These are phyloP conservation scores for Sepioteuthis lessoniana DNA, from an alignment of 2,888 invertebrate genomes.

Conservation along the genomic window DNA sequence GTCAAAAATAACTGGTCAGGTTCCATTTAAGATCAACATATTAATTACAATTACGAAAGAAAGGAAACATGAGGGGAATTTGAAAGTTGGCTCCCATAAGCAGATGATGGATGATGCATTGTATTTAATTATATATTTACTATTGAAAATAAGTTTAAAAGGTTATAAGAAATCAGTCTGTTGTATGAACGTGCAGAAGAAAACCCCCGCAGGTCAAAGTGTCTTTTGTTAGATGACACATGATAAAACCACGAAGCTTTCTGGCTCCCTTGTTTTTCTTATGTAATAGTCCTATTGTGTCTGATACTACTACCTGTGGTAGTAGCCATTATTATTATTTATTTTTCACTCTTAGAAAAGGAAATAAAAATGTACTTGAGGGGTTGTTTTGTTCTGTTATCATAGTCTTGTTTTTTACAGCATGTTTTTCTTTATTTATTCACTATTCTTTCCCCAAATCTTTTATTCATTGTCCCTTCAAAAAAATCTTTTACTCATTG, in stretches of 20 bases:
- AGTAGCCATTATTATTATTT: too few relatives aligned
- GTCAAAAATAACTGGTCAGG: not conserved
- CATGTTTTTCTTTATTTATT: too few relatives aligned
- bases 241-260: not conserved
- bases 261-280: not conserved
- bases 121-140: not conserved
- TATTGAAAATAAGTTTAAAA: not conserved
- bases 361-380: too few relatives aligned
- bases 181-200: not conserved
- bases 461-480: too few relatives aligned
- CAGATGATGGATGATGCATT: not conserved
- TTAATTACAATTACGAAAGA: not conserved
- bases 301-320: too few relatives aligned
- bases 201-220: not conserved
- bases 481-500: too few relatives aligned
- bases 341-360: too few relatives aligned
- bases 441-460: too few relatives aligned
- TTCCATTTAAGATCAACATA: not conserved
- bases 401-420: too few relatives aligned
- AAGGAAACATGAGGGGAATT: not conserved
- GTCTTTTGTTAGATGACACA: not conserved
- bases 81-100: not conserved
- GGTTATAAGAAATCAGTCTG: not conserved
- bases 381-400: too few relatives aligned
- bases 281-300: too few relatives aligned